phyloP scores from a whole-genome alignment of 2,797 vertebrate species.

The Allobates femoralis region DNA sequence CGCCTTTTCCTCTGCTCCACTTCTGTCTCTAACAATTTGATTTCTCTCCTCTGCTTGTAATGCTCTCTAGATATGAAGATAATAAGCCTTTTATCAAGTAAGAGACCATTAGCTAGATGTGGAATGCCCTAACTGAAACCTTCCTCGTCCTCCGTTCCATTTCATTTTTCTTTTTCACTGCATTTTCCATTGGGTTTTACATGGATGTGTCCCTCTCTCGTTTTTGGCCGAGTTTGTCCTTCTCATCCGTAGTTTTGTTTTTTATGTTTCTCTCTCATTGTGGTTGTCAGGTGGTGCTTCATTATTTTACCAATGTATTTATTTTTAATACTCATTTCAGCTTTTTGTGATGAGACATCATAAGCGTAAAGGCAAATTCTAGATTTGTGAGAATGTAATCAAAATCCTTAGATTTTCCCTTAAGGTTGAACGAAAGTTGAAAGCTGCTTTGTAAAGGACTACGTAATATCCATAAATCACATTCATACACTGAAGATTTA shows the following conservation, averaged over 20 bases:
- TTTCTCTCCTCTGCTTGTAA: slow-evolving; percentile 99
- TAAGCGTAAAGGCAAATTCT: neutral
- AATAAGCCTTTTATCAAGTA: slow-evolving; percentile 99
- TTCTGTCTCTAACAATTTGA: slow-evolving; percentile 97
- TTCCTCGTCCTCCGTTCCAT: slow-evolving; percentile 78
- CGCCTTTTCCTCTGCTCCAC: slow-evolving; percentile 80
- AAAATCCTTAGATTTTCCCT: neutral
- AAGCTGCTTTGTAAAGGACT: neutral
- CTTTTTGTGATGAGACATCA: slow-evolving; percentile 69
- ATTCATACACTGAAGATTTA: neutral
- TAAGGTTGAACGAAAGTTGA: neutral
- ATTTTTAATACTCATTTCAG: slow-evolving; percentile 78
- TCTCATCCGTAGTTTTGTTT: slow-evolving; percentile 8
- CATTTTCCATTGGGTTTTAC: slow-evolving; percentile 74
- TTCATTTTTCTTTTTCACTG: neutral
- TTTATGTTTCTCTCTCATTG: slow-evolving; percentile 60
- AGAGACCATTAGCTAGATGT: slow-evolving; percentile 92
- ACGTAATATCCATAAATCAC: neutral
- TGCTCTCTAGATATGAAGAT: slow-evolving; percentile 99
- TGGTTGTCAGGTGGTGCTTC: slow-evolving; percentile 23
- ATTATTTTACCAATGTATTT: slow-evolving; percentile 64
- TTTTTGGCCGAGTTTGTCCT: neutral
- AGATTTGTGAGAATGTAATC: neutral
- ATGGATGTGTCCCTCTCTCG: neutral
- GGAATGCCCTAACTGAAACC: slow-evolving; percentile 81